phyloP scores from a whole-genome alignment of 2,797 vertebrate genomes.

The Megalops cyprinoides region DNA sequence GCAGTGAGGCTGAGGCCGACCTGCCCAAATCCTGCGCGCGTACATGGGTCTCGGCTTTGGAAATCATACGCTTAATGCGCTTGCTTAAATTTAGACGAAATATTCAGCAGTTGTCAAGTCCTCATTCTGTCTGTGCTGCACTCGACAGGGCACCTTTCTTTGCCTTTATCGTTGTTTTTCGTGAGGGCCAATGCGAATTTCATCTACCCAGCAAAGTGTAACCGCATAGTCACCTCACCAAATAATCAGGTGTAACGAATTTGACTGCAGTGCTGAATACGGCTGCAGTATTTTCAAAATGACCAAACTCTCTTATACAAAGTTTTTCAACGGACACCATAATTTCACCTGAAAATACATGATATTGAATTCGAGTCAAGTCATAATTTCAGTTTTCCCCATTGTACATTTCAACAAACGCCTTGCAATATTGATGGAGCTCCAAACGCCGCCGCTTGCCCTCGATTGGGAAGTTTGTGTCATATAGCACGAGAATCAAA shows the following conservation, averaged over 20 bases:
- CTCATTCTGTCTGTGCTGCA: background rate
- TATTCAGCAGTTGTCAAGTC: background rate
- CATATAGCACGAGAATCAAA: background rate
- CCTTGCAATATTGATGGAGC: slow-evolving; percentile 8
- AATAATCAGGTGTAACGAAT: no score
- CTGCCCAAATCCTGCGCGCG: background rate
- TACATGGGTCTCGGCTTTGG: background rate
- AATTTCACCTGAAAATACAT: background rate
- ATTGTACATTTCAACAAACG: background rate
- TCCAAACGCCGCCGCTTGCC: background rate
- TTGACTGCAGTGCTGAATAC: no score
- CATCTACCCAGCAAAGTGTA: no score
- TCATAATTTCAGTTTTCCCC: background rate
- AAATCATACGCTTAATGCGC: background rate
- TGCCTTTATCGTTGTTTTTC: no score
- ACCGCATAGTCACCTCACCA: no score
- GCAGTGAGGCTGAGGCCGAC: background rate
- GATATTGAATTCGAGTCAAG: background rate
- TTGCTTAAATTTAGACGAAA: background rate
- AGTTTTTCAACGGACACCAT: background rate
- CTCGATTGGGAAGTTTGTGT: background rate
- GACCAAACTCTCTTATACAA: background rate
- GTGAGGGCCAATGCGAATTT: no score
- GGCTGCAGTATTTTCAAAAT: background rate
- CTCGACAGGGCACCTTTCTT: background rate